Conservation (phyloP, 2,113 vertebrate species). For the Coptodon bakossiorum region DNA sequence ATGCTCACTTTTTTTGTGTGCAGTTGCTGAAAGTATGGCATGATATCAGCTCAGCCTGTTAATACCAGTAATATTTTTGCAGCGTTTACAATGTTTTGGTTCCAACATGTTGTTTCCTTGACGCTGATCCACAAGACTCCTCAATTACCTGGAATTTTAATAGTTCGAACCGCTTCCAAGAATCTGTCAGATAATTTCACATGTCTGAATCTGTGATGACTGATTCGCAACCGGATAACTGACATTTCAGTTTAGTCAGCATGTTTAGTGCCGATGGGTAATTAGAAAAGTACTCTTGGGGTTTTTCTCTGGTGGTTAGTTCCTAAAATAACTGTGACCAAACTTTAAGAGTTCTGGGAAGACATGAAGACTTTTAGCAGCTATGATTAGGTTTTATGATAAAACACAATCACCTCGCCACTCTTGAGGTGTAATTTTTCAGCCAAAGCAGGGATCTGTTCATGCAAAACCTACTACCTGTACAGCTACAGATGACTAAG, state of each 20-base stretch:
- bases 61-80: background rate
- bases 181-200: background rate
- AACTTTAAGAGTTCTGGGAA: background rate
- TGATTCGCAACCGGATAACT: background rate
- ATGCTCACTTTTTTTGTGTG: background rate
- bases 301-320: accelerated
- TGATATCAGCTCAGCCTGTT: background rate
- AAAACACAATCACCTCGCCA: background rate
- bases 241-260: background rate
- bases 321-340: background rate
- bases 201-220: background rate
- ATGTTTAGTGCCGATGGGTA: background rate
- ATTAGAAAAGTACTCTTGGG: background rate
- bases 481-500: background rate
- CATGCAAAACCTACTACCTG: background rate
- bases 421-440: background rate
- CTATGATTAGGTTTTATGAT: background rate
- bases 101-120: background rate
- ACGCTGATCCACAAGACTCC: background rate
- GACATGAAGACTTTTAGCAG: accelerated
- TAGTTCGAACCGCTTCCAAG: background rate
- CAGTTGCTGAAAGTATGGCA: background rate
- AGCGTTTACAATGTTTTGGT: background rate
- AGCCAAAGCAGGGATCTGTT: background rate
- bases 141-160: background rate